Percentiles rank a stretch among this genome's conserved stretches.
These are phyloP conservation scores for Drosophila falleni DNA, from an alignment of 2,888 invertebrate genomes.

Conservation along the genomic window DNA sequence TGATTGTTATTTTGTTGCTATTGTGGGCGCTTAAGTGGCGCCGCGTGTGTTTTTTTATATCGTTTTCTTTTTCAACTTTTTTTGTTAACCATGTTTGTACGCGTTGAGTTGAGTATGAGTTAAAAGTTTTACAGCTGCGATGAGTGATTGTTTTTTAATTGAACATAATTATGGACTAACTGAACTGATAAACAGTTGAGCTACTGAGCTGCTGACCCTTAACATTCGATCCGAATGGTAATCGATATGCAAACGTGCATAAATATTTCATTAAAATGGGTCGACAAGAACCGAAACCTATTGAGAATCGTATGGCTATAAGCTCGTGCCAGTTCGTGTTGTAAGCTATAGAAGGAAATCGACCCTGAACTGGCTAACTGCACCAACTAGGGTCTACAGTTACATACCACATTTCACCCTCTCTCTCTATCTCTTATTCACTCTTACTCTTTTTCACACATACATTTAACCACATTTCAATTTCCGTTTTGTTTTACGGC, in stretches of 20 bases:
- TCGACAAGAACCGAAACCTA: constrained; percentile 12
- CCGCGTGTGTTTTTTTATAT: constrained; percentile 20
- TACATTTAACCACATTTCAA: constrained; percentile 72
- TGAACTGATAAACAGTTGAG: constrained; percentile 35
- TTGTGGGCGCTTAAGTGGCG: constrained; percentile 47
- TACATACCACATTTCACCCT: constrained; percentile 1
- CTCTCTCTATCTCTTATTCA: not conserved
- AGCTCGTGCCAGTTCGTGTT: constrained; percentile 21
- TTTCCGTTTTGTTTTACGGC: constrained; percentile 79
- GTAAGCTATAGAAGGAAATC: constrained; percentile 20
- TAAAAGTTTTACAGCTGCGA: constrained; percentile 43
- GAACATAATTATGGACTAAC: constrained; percentile 51
- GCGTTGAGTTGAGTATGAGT: constrained; percentile 43
- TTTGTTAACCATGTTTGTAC: constrained; percentile 32
- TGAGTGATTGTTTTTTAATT: constrained; percentile 78
- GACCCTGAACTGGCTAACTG: constrained; percentile 41
- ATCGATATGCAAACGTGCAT: constrained; percentile 37
- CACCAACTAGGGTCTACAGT: constrained; percentile 20
- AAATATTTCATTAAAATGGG: constrained; percentile 36
- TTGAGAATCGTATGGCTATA: constrained; percentile 7
- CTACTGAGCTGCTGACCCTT: constrained; percentile 9
- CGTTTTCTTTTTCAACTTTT: constrained; percentile 10
- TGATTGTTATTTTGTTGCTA: constrained; percentile 34
- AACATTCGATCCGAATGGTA: constrained; percentile 6
- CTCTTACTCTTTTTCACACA: not conserved